Conservation (phyloP, 2,113 vertebrate genomes). For the Lagopus leucura region DNA sequence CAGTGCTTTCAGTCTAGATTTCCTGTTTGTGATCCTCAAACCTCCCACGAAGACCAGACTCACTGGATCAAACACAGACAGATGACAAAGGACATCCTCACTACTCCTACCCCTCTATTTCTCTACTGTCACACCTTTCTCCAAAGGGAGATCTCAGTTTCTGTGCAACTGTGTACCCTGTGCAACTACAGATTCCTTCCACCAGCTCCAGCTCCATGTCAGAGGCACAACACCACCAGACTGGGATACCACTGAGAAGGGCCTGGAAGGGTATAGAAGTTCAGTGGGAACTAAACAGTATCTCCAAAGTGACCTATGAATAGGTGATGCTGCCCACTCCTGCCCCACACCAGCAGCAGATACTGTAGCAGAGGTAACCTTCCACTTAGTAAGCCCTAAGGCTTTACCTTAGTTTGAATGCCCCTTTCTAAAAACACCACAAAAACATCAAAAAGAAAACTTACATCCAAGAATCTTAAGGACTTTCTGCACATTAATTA, state of each 20-base stretch:
- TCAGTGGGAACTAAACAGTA: neutral
- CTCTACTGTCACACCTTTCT: neutral
- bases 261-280: neutral
- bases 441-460: neutral
- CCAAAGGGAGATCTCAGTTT: neutral
- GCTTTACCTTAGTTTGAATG: neutral
- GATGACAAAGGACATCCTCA: neutral
- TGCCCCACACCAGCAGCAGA: neutral
- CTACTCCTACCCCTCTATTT: neutral
- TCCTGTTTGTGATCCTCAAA: neutral
- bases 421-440: neutral
- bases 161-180: fast-evolving
- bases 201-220: neutral
- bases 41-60: neutral
- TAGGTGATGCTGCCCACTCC: neutral
- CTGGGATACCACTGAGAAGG: neutral
- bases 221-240: too few relatives aligned
- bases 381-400: neutral
- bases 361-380: neutral
- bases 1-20: neutral
- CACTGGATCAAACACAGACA: neutral
- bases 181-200: neutral
- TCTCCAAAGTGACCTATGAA: neutral
- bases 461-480: neutral
- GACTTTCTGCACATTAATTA: constrained; percentile 1